These are phyloP conservation scores for Xyrauchen texanus DNA, from an alignment of 2,113 vertebrate species.

Conservation along the genomic window DNA sequence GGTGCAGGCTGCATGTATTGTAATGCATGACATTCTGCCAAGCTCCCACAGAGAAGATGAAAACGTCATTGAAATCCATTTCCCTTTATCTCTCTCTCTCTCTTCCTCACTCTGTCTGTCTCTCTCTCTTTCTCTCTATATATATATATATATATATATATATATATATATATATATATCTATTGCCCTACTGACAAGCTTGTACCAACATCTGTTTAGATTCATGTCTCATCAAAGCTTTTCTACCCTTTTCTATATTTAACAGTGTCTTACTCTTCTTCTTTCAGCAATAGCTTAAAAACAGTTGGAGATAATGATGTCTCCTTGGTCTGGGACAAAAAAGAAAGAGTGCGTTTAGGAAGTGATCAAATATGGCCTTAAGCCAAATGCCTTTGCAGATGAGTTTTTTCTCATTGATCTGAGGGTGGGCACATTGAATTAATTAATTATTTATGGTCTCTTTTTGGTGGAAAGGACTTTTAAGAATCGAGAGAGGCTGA, in stretches of 20 bases:
- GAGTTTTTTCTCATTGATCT: constrained; percentile 78
- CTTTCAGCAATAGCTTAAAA: constrained; percentile 76
- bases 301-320: constrained; percentile 78
- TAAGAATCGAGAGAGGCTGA: background rate
- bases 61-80: constrained; percentile 48
- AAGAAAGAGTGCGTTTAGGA: constrained; percentile 60
- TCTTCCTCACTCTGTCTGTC: constrained; percentile 19
- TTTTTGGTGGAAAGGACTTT: constrained; percentile 37
- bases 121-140: constrained; percentile 33
- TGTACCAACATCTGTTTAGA: constrained; percentile 63
- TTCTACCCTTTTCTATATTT: constrained; percentile 62
- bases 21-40: constrained; percentile 49
- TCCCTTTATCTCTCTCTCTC: constrained; percentile 42
- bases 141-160: constrained; percentile 23
- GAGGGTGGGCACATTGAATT: constrained; percentile 67
- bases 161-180: constrained; percentile 18
- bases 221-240: constrained; percentile 69
- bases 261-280: constrained; percentile 66
- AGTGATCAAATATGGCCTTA: constrained; percentile 78
- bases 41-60: constrained; percentile 45
- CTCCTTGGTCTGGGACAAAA: constrained; percentile 65
- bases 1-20: constrained; percentile 39
- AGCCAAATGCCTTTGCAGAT: constrained; percentile 77
- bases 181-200: constrained; percentile 54
- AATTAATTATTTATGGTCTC: constrained; percentile 72